Conservation (phyloP, 2,113 vertebrate species). For the Catharus fuscescens region DNA sequence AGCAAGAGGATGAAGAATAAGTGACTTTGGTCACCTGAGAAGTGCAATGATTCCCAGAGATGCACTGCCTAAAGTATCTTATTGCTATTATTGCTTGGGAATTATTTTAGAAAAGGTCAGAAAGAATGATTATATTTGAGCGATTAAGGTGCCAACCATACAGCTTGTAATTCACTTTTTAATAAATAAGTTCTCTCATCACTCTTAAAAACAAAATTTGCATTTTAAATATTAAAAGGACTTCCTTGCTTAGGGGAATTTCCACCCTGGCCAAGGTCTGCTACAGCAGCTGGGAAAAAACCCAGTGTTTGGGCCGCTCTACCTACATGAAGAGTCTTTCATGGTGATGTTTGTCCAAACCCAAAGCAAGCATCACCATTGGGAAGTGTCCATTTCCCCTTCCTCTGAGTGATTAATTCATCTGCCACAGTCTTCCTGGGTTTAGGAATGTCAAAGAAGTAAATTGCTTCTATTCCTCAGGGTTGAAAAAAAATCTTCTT, state of each 20-base stretch:
- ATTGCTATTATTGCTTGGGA: not conserved
- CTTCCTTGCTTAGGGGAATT: not conserved
- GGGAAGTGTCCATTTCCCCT: not conserved
- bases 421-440: not conserved
- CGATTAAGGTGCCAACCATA: not conserved
- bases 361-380: not conserved
- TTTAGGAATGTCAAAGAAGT: not conserved
- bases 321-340: not conserved
- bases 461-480: not conserved
- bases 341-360: not conserved
- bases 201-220: not conserved
- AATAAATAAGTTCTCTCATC: not conserved
- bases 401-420: not conserved
- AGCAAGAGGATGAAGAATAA: slow-evolving; percentile 34
- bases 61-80: not conserved
- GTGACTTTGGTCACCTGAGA: slow-evolving; percentile 46
- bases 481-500: not conserved
- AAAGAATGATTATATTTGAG: not conserved
- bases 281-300: not conserved
- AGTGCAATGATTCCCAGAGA: slow-evolving; percentile 35
- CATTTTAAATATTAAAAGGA: not conserved
- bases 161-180: not conserved
- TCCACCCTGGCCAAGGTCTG: not conserved
- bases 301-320: not conserved
- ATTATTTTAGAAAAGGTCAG: slow-evolving; percentile 47